Evolutionary conservation across 92 coral and sea anemone species (phyloP).

Genomic region (Nematostella vectensis): DNA sequence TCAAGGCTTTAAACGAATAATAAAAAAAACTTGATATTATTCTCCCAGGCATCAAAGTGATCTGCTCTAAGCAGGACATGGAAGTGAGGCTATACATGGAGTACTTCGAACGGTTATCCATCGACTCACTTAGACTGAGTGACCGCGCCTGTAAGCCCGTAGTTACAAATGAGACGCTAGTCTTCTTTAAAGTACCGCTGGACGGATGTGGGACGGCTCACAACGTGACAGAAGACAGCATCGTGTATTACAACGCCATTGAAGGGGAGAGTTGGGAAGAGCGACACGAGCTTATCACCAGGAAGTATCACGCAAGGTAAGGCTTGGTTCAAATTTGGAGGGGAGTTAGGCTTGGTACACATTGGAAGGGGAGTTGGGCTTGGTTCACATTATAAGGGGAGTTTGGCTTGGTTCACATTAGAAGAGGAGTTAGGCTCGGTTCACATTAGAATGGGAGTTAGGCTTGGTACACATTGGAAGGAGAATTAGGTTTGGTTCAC

Average conservation of each 20-base stretch:
- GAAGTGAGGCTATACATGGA: slow-evolving; percentile 15
- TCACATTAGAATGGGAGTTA: no score
- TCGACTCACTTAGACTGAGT: slow-evolving; percentile 34
- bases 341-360: no score
- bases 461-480: no score
- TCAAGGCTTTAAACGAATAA: no score
- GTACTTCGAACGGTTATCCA: slow-evolving; percentile 12
- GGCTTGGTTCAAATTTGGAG: background rate
- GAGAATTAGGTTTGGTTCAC: no score
- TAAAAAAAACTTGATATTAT: background rate
- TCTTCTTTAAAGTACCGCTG: slow-evolving; percentile 54
- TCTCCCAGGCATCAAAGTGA: slow-evolving; percentile 22
- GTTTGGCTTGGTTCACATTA: no score
- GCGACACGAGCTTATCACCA: slow-evolving; percentile 26
- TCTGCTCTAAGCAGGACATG: slow-evolving; percentile 39
- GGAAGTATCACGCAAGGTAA: slow-evolving; percentile 19
- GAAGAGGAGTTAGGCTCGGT: no score
- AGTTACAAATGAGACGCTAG: slow-evolving; percentile 43
- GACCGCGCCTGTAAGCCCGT: slow-evolving; percentile 38
- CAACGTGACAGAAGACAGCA: slow-evolving; percentile 16
- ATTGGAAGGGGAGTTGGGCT: no score
- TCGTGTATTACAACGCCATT: slow-evolving; percentile 40
- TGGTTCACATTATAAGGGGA: no score
- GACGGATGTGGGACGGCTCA: slow-evolving; percentile 64
- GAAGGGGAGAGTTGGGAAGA: slow-evolving; percentile 33